These are phyloP conservation scores for Tricholaema leucomelas DNA, from an alignment of 2,113 vertebrate genomes.

Conservation along the genomic window DNA sequence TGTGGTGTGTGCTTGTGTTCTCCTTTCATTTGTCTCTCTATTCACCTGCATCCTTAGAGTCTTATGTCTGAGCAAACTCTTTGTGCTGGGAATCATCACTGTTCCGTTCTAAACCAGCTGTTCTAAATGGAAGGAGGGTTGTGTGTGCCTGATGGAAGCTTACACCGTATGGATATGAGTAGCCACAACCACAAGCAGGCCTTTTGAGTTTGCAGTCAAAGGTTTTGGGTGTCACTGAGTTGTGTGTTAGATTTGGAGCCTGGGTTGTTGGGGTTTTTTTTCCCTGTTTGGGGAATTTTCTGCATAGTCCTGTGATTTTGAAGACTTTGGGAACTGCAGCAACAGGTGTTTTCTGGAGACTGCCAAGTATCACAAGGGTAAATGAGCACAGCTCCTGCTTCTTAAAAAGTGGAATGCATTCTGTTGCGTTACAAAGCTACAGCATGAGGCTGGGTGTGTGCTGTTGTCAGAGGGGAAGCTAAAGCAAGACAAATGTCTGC, in stretches of 20 bases:
- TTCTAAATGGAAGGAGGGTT: not conserved
- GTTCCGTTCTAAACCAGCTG: not conserved
- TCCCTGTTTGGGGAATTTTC: no score
- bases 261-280: no score
- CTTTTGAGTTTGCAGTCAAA: no score
- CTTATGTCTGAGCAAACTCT: not conserved
- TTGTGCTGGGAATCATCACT: not conserved
- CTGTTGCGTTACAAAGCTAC: not conserved
- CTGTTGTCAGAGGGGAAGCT: not conserved
- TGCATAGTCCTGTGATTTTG: no score
- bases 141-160: not conserved
- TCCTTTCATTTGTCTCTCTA: not conserved
- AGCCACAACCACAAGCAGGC: not conserved
- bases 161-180: not conserved
- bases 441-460: not conserved
- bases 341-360: not conserved
- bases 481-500: not conserved
- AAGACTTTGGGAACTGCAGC: not conserved
- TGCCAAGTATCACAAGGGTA: not conserved
- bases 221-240: no score
- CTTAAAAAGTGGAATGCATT: not conserved
- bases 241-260: not conserved
- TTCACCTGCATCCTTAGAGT: not conserved
- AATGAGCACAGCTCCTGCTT: not conserved
- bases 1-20: not conserved